phyloP scores from a whole-genome alignment of 2,888 invertebrate species.

The Petrophora chlorosata region DNA sequence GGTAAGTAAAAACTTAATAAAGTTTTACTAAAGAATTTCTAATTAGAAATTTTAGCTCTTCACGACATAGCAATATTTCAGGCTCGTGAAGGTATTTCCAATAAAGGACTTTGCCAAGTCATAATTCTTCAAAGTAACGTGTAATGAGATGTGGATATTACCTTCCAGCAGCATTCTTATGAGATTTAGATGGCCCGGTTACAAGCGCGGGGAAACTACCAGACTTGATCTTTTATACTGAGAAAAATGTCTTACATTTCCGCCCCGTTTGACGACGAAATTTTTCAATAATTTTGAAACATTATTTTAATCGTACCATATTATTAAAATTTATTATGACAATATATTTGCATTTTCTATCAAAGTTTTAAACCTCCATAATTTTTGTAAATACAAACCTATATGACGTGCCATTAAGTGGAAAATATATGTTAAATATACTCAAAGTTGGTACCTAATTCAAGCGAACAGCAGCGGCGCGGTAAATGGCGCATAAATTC shows the following conservation, averaged over 20 bases:
- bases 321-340: no score
- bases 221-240: slow-evolving; percentile 29
- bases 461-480: slow-evolving; percentile 59
- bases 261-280: neutral
- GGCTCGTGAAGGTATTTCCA: slow-evolving; percentile 83
- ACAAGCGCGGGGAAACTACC: slow-evolving; percentile 44
- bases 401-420: slow-evolving; percentile 40
- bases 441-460: slow-evolving; percentile 60
- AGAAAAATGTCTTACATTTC: slow-evolving; percentile 24
- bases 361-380: no score
- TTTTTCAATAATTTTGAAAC: no score
- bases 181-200: slow-evolving; percentile 64
- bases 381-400: no score
- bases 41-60: slow-evolving; percentile 83
- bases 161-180: slow-evolving; percentile 66
- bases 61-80: slow-evolving; percentile 84
- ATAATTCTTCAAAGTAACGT: slow-evolving; percentile 83
- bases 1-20: slow-evolving; percentile 80
- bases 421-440: slow-evolving; percentile 55
- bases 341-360: no score
- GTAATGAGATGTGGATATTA: slow-evolving; percentile 83
- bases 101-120: slow-evolving; percentile 84
- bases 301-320: no score
- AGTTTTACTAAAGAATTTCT: slow-evolving; percentile 81
- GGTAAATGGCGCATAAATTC: slow-evolving; percentile 76